Base-by-base conservation (phyloP, 2,888 invertebrate genomes). In the Gymnoscelis rufifasciata region DNA sequence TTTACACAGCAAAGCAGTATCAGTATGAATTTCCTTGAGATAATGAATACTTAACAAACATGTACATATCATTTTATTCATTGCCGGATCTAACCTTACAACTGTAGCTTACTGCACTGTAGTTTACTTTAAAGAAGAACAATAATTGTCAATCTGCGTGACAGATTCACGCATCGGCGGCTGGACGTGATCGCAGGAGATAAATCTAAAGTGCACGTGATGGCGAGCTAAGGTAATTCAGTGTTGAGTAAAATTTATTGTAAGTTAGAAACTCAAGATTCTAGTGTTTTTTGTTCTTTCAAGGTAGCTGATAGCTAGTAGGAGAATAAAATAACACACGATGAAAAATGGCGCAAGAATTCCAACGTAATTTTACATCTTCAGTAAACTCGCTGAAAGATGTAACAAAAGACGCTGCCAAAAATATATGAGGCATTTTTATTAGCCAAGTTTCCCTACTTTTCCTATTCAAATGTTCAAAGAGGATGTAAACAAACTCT, bases 401-500 rank as follows among this genome's bases (percentile, higher is more conserved):
- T 7, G 26, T 26, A 6, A 7, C 8, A 8, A 26, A 26, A 26
- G 26, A 26, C 26, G 2, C n/a, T 14, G 10, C 1, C 29, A 31
- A 30, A 40, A 45, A 39, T 45, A 24, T 36, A 24, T 6, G 27
- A 38, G 19, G 24, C 38, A 29, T 38, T 41, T 47, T 42, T 35
- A 33, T 38, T 15, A 12, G 38, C 28, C 28, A 42, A 47, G 47
- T 42, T 47, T 47, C 38, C 19, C 42, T 23, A 29, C 28, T 36
- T 39, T 39, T 40, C 31, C 37, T 31, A 38, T 38, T 41, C 28
- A 45, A 30, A 43, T 7, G 39, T 28, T 29, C 24, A 40, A 28
- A 27, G 33, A 47, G 46, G 37, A 30, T 41, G 46, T 46, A 38
- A 31, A 47, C 30, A 45, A 35, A 26, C 42, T 43, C 42, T 43